phyloP scores from a whole-genome alignment of 2,797 vertebrate species.

The Oreochromis mossambicus region DNA sequence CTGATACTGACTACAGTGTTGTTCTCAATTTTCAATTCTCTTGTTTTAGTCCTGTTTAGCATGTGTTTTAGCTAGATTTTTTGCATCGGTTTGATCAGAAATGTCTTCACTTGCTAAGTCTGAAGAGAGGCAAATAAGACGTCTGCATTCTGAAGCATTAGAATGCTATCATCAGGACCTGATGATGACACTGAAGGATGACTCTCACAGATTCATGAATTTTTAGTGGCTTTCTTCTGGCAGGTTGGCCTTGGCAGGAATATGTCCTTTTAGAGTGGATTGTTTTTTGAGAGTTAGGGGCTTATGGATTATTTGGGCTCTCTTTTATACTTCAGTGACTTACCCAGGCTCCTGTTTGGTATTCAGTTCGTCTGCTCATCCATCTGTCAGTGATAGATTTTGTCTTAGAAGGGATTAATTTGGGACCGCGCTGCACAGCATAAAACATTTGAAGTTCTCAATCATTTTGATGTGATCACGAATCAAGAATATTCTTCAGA shows the following conservation, averaged over 20 bases:
- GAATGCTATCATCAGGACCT: not conserved
- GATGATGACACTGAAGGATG: not conserved
- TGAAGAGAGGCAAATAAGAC: not conserved
- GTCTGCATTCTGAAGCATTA: not conserved
- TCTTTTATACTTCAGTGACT: not conserved
- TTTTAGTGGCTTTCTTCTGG: not conserved
- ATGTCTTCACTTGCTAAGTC: not conserved
- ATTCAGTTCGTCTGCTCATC: conserved; percentile 4
- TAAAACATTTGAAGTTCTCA: not conserved
- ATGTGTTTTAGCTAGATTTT: not conserved
- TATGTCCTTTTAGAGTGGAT: not conserved
- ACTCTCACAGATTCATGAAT: not conserved
- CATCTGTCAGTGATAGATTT: conserved; percentile 6
- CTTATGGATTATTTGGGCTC: not conserved
- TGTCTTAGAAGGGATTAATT: not conserved
- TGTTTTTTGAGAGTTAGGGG: not conserved
- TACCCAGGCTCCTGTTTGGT: not conserved
- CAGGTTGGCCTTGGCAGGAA: not conserved
- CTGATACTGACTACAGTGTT: not conserved
- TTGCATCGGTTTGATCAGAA: not conserved
- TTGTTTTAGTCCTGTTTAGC: not conserved
- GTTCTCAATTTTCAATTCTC: not conserved
- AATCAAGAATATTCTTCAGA: not conserved
- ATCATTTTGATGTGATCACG: not conserved
- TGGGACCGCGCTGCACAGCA: not conserved